Base-by-base conservation (phyloP, 2,113 vertebrate genomes). In the Vanacampus margaritifer region DNA sequence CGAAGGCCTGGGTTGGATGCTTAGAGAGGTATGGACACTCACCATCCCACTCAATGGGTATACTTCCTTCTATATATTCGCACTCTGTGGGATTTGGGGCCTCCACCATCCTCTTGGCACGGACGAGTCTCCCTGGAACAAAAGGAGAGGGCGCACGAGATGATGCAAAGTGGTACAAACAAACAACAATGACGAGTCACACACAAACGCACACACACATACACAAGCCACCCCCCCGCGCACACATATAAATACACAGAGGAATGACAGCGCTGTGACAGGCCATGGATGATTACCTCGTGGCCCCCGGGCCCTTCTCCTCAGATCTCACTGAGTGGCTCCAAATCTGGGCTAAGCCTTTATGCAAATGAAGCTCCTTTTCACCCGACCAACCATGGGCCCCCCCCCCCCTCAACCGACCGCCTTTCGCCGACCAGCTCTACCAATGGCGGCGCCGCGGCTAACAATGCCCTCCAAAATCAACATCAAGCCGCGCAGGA, bases 41-140 rank as follows among this genome's bases (percentile, higher is more conserved):
- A 98, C 96, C 96, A 89, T 98, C 95, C 97, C 96, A 99, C 91
- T 98, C 96, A 19, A 70, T 74, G 78, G 97, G 97, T 86, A 98
- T 95, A 84, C 76, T 88, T 70, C 94, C 94, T 72, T 76, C 87
- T 81, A 89, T 73, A 88, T 97, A 98, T 64, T 93, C 89, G 70
- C 89, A 75, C 60, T 92, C 92, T 57, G 86, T 81, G 71, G 80
- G 82, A 87, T 93, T 93, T 83, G 89, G 78, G 69, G 91, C 74
- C 88, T 91, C 94, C 37, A 97, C 80, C 62, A 93, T 84, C 83
- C 95, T 93, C 90, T 87, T 97, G 76, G 95, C 91, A 70, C 91
- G 91, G 77, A 94, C 81, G 14, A 53, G 81, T 72, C 90, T 93
- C 66, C 97, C 95, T 99, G 82, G 57, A 16, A 81, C 89, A 57